These are phyloP conservation scores for Murina feae DNA, from an alignment of 2,113 vertebrate genomes.

Conservation along the genomic window DNA sequence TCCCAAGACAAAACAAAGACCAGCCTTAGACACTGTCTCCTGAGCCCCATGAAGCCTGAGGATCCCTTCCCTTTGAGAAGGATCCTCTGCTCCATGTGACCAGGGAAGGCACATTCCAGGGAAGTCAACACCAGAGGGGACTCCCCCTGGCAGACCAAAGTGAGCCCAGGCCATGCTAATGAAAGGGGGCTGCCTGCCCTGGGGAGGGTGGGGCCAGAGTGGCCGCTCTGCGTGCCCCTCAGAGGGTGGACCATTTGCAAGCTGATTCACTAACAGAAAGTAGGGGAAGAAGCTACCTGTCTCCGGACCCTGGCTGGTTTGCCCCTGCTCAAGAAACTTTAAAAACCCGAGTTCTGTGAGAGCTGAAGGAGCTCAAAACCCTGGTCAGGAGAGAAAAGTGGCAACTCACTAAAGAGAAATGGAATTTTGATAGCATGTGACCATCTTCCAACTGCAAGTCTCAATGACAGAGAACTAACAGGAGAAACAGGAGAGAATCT, in stretches of 20 bases:
- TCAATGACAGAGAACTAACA: neutral
- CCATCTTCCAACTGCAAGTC: neutral
- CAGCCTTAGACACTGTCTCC: neutral
- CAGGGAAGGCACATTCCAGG: neutral
- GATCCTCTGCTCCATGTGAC: neutral
- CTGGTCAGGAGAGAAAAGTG: no score
- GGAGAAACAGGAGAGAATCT: neutral
- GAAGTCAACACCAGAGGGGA: neutral
- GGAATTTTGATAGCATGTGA: no score
- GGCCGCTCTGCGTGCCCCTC: fast-evolving
- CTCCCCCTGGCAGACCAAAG: neutral
- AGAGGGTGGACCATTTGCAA: neutral
- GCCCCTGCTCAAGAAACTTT: neutral
- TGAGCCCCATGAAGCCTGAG: neutral
- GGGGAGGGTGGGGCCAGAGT: no score
- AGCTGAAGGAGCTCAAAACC: neutral
- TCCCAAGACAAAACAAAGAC: neutral
- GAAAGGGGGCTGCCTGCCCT: neutral
- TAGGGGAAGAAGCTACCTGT: neutral
- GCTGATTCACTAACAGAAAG: neutral
- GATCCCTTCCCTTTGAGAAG: neutral
- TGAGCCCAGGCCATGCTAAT: no score
- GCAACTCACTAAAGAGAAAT: neutral
- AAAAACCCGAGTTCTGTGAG: neutral
- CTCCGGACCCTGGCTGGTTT: neutral